Conservation (phyloP, 2,888 invertebrate species). For the Plagodis pulveraria region DNA sequence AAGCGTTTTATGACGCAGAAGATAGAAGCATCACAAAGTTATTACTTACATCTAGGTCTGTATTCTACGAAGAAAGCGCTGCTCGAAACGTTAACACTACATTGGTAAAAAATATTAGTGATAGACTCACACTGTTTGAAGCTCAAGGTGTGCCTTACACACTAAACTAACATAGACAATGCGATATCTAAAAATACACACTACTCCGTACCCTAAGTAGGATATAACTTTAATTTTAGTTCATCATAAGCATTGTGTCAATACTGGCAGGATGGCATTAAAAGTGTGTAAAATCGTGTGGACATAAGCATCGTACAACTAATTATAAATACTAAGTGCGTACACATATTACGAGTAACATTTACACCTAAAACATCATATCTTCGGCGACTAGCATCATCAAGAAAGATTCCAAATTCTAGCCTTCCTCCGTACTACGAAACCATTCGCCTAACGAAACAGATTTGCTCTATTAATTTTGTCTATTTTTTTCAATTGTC, state of each 20-base stretch:
- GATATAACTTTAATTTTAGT: constrained; percentile 72
- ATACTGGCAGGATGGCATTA: constrained; percentile 80
- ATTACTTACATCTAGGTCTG: constrained; percentile 56
- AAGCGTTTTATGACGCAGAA: constrained; percentile 23
- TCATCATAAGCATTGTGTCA: constrained; percentile 83
- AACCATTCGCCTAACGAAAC: constrained; percentile 35
- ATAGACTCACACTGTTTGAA: constrained; percentile 75
- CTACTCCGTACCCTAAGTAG: constrained; percentile 81
- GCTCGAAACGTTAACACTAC: constrained; percentile 66
- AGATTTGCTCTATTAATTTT: constrained; percentile 49
- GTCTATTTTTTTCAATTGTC: constrained; percentile 57
- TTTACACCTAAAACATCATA: constrained; percentile 78
- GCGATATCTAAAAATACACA: constrained; percentile 84
- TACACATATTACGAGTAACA: constrained; percentile 72
- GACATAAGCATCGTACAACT: constrained; percentile 82
- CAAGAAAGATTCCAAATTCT: constrained; percentile 83
- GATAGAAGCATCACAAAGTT: constrained; percentile 44
- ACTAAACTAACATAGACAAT: constrained; percentile 83
- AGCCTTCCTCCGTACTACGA: constrained; percentile 34
- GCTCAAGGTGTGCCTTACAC: constrained; percentile 80
- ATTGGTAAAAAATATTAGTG: constrained; percentile 78
- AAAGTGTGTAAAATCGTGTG: constrained; percentile 78
- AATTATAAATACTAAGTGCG: constrained; percentile 72
- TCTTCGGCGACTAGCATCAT: constrained; percentile 77
- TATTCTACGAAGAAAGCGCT: constrained; percentile 66